A percentile compares a stretch with the other conserved stretches of the same genome.
These are phyloP conservation scores for Zygothrica quintamaculata DNA, from an alignment of 2,888 invertebrate genomes.

Conservation along the genomic window DNA sequence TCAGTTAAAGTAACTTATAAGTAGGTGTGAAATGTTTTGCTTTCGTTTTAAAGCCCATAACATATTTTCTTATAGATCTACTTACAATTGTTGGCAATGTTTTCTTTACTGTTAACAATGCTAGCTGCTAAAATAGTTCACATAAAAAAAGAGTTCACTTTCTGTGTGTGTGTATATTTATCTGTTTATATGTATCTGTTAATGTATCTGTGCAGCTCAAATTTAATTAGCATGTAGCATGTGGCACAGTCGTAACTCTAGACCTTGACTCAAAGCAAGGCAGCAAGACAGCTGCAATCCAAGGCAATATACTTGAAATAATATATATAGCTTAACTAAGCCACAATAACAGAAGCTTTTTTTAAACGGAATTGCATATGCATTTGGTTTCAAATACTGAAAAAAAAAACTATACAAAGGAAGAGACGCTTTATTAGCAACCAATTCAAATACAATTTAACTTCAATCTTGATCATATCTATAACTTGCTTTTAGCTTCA, in stretches of 20 bases:
- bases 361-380: too few relatives aligned
- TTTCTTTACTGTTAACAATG: slow-evolving; percentile 4
- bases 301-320: background rate
- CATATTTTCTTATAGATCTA: slow-evolving; percentile 23
- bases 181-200: slow-evolving; percentile 4
- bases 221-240: slow-evolving; percentile 51
- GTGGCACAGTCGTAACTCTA: slow-evolving; percentile 41
- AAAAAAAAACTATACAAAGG: too few relatives aligned
- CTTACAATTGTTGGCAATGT: slow-evolving; percentile 33
- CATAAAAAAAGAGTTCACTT: slow-evolving; percentile 8
- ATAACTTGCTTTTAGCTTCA: too few relatives aligned
- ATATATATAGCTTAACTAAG: slow-evolving; percentile 18
- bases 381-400: too few relatives aligned
- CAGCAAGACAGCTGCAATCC: background rate
- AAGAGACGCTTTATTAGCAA: too few relatives aligned
- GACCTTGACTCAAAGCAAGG: slow-evolving; percentile 33
- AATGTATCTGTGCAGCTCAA: slow-evolving; percentile 23
- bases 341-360: slow-evolving; percentile 27
- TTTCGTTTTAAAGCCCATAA: slow-evolving; percentile 26
- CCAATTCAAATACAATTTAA: too few relatives aligned
- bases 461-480: too few relatives aligned
- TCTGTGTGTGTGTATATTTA: slow-evolving; percentile 4
- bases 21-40: slow-evolving; percentile 57
- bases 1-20: slow-evolving; percentile 41
- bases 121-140: slow-evolving; percentile 22